Conservation (phyloP, 2,113 vertebrate genomes). For the Xenopus laevis region DNA sequence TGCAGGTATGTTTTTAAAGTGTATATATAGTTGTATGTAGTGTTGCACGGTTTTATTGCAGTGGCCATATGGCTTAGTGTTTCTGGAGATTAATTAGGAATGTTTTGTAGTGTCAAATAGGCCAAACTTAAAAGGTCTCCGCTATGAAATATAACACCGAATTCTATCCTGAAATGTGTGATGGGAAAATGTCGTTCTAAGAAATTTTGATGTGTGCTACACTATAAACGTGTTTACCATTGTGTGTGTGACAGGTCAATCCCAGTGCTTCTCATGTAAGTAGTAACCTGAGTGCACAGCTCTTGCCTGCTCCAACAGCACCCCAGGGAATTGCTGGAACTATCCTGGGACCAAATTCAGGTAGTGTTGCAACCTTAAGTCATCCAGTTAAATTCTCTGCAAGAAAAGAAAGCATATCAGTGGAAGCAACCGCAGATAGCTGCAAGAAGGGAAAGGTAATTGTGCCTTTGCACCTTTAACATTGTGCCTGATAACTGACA, state of each 20-base stretch:
- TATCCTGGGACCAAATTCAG: slow-evolving; percentile 65
- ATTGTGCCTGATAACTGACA: no score
- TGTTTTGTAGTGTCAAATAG: no score
- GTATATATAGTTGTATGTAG: background rate
- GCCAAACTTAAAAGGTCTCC: no score
- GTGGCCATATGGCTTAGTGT: background rate
- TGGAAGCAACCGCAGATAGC: slow-evolving; percentile 86
- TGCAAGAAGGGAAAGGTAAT: slow-evolving; percentile 95
- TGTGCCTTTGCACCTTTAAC: slow-evolving; percentile 41
- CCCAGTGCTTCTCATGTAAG: slow-evolving; percentile 65
- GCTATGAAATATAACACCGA: no score
- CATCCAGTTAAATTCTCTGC: slow-evolving; percentile 71
- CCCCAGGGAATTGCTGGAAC: slow-evolving; percentile 56
- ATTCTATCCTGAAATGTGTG: no score
- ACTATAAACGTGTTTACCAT: slow-evolving; percentile 51
- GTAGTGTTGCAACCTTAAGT: slow-evolving; percentile 74
- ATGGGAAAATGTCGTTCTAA: no score
- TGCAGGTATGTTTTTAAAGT: slow-evolving; percentile 71
- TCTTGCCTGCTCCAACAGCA: slow-evolving; percentile 72
- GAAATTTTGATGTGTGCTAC: no score
- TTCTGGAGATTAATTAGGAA: background rate
- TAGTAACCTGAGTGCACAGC: slow-evolving; percentile 64
- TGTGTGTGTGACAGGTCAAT: slow-evolving; percentile 68
- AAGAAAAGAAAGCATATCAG: slow-evolving; percentile 69
- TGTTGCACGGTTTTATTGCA: background rate